phyloP scores from a whole-genome alignment of 1,140 invertebrate genomes.

The Hypsibius dujardini region DNA sequence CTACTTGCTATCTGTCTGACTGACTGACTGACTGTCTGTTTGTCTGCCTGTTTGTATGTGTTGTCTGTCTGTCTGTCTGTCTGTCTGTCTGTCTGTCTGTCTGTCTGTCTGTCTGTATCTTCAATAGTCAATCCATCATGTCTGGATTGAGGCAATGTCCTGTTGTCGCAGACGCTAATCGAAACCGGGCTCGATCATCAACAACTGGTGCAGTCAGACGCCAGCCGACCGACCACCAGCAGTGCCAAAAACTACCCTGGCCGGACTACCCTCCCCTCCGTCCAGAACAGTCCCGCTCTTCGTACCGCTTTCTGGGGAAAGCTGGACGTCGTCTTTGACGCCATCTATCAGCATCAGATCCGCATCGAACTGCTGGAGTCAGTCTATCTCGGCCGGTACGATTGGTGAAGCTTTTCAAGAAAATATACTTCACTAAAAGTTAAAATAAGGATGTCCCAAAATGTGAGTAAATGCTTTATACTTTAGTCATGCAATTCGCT shows the following conservation, averaged over 20 bases:
- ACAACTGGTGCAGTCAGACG: background rate
- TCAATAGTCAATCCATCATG: background rate
- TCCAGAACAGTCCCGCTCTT: background rate
- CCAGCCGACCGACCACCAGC: background rate
- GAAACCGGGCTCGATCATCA: background rate
- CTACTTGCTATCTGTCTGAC: background rate
- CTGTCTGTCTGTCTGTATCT: background rate
- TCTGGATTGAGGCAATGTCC: background rate
- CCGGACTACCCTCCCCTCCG: conserved; percentile 10
- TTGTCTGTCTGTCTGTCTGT: background rate
- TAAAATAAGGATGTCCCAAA: no score
- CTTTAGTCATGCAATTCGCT: no score
- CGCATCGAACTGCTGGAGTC: conserved; percentile 11
- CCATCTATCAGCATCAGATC: background rate
- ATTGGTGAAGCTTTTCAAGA: no score
- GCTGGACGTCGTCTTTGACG: background rate
- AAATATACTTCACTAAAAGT: no score
- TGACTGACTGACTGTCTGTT: background rate
- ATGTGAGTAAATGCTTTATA: no score
- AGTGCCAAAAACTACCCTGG: background rate
- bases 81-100: no score
- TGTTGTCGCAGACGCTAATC: background rate
- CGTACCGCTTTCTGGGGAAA: background rate
- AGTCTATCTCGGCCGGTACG: background rate
- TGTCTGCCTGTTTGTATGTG: no score